Base-by-base conservation (phyloP, 1,140 invertebrate genomes). In the Drosophila triauraria region DNA sequence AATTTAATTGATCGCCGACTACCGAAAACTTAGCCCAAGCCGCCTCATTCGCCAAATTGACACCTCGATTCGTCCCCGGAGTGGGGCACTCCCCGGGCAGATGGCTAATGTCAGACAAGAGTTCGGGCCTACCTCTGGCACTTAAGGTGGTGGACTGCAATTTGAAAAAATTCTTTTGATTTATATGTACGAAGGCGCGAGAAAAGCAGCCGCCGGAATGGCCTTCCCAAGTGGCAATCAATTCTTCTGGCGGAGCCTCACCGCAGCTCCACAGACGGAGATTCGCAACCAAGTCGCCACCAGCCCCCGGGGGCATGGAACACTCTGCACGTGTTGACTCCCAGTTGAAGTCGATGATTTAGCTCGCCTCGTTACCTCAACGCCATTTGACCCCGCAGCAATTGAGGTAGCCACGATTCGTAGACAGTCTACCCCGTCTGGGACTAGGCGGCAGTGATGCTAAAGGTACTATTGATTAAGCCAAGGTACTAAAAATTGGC, bases 151-250 rank as follows among this genome's bases (percentile, higher is more conserved):
- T 70, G 54, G 69, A 32, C 65, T 62, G 76, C 68, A 80, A 82
- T 83, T 80, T 70, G 42, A 46, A 78, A 65, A 77, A 80, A 85
- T 85, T 87, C 84, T 87, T 78, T 78, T 84, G 84, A 84, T 80
- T 88, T 87, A 77, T 78, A 68, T 62, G 35, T 67, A 69, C 50
- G 63, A 75, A 78, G 71, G 48, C 68, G 63, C 40, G 40, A 56
- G 40, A 70, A 70, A 54, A 54, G 67, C 67, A 54, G 44, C 53
- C 67, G 44, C 53, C 67, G 65, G 74, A 83, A 67, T 75, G 83
- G 80, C 83, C 83, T 87, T 87, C 83, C 71, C 75, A 87, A 87
- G 84, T 87, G 83, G 84, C 84, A 87, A 88, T 87, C 83, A 87
- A 87, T 87, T 86, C 85, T 87, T 86, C 78, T 74, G 68, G 58